A percentile compares a stretch with the other conserved stretches of the same genome.
phyloP scores from a whole-genome alignment of 2,888 invertebrate genomes.

The Dichetophora obliterata region DNA sequence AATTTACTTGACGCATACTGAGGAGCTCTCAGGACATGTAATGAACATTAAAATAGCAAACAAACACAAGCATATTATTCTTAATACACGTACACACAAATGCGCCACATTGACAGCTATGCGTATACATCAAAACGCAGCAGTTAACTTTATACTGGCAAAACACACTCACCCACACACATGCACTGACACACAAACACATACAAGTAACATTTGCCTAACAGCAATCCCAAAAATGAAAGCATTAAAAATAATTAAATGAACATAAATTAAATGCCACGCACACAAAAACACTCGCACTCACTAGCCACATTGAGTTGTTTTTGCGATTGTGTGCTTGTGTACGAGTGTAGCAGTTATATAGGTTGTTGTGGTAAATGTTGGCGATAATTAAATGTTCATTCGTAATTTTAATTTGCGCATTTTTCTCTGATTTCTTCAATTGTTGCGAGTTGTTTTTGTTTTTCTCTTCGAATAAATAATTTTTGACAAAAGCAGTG shows the following conservation, averaged over 20 bases:
- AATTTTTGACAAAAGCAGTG: no score
- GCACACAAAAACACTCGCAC: slow-evolving; percentile 14
- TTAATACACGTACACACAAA: neutral
- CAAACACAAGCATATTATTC: neutral
- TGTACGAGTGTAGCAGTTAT: neutral
- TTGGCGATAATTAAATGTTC: slow-evolving; percentile 37
- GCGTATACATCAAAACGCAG: neutral
- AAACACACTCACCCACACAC: neutral
- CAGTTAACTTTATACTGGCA: neutral
- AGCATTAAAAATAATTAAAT: slow-evolving; percentile 37
- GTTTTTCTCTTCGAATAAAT: no score
- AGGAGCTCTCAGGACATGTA: neutral
- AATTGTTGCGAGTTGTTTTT: neutral
- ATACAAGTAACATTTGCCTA: neutral
- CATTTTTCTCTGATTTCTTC: slow-evolving; percentile 6
- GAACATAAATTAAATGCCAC: slow-evolving; percentile 32
- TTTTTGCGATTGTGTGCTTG: neutral
- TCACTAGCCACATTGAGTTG: neutral
- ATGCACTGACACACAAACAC: neutral
- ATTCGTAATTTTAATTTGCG: slow-evolving; percentile 39
- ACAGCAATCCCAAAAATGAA: neutral
- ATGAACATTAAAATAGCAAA: neutral
- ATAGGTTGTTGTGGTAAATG: neutral
- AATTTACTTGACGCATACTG: slow-evolving; percentile 21
- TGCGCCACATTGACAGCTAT: neutral